Evolutionary conservation across 2,888 invertebrate genomes (phyloP).

Genomic region (Xestia ashworthii): DNA sequence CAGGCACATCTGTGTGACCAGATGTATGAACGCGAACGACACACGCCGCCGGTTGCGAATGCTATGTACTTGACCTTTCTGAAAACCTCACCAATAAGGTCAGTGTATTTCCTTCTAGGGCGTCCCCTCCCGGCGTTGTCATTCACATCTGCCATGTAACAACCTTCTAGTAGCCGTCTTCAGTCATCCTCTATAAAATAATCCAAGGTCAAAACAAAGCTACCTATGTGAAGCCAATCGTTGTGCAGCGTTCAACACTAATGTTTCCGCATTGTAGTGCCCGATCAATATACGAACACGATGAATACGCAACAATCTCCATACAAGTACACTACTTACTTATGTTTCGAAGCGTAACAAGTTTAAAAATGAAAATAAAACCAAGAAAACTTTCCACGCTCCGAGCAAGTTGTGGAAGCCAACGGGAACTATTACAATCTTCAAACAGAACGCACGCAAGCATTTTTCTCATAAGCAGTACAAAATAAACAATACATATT

Average conservation of each 20-base stretch:
- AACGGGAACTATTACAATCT: constrained; percentile 56
- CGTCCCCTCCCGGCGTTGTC: too few species aligned
- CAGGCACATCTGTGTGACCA: too few species aligned
- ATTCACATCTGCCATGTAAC: too few species aligned
- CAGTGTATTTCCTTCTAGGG: too few species aligned
- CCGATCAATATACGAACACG: constrained; percentile 19
- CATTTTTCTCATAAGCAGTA: constrained; percentile 45
- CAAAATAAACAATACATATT: constrained; percentile 36
- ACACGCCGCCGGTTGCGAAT: too few species aligned
- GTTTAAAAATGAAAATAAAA: constrained; percentile 59
- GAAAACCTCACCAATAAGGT: too few species aligned
- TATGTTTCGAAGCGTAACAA: constrained; percentile 45
- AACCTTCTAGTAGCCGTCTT: too few species aligned
- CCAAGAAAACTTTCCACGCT: constrained; percentile 35
- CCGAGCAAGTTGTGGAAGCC: constrained; percentile 50
- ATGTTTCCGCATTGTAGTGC: constrained; percentile 5
- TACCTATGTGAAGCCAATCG: neutral
- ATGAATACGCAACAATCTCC: constrained; percentile 22
- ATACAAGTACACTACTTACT: constrained; percentile 2
- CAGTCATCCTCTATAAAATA: neutral
- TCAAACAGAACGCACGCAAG: constrained; percentile 38
- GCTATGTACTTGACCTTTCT: too few species aligned
- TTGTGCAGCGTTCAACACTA: neutral
- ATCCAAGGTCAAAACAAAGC: neutral
- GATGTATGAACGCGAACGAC: too few species aligned